Conservation (phyloP, 1,140 invertebrate species). For the Paraescarpia echinospica region DNA sequence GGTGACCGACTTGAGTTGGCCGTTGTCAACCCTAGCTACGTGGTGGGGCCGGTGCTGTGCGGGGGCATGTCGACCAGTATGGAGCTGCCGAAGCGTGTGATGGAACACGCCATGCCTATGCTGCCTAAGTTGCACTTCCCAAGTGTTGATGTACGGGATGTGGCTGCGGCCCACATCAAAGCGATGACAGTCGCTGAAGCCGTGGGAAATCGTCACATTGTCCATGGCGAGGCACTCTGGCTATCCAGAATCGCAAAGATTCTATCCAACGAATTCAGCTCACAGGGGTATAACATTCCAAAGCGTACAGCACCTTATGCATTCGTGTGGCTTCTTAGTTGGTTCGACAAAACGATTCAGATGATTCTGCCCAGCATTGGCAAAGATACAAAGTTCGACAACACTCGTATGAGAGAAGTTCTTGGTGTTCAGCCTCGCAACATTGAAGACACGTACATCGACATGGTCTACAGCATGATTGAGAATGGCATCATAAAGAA, state of each 20-base stretch:
- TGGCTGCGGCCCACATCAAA: constrained; percentile 63
- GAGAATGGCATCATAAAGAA: constrained; percentile 60
- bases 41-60: constrained; percentile 62
- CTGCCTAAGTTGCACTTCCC: constrained; percentile 60
- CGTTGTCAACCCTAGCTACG: constrained; percentile 62
- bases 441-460: constrained; percentile 57
- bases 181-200: constrained; percentile 61
- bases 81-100: constrained; percentile 51
- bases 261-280: constrained; percentile 59
- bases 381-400: constrained; percentile 60
- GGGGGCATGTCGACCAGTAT: constrained; percentile 35
- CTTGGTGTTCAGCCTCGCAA: constrained; percentile 55
- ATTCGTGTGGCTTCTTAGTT: constrained; percentile 57
- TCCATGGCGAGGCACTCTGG: constrained; percentile 56
- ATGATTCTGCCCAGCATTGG: constrained; percentile 59
- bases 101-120: constrained; percentile 59
- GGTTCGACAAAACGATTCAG: constrained; percentile 59
- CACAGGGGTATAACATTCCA: constrained; percentile 43
- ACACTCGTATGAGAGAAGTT: constrained; percentile 58
- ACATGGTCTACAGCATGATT: constrained; percentile 61
- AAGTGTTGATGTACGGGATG: constrained; percentile 64
- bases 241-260: constrained; percentile 59
- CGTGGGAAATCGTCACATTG: constrained; percentile 56
- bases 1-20: constrained; percentile 60
- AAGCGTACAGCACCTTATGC: constrained; percentile 59